phyloP scores from a whole-genome alignment of 2,113 vertebrate species.

The Dasyprocta punctata region DNA sequence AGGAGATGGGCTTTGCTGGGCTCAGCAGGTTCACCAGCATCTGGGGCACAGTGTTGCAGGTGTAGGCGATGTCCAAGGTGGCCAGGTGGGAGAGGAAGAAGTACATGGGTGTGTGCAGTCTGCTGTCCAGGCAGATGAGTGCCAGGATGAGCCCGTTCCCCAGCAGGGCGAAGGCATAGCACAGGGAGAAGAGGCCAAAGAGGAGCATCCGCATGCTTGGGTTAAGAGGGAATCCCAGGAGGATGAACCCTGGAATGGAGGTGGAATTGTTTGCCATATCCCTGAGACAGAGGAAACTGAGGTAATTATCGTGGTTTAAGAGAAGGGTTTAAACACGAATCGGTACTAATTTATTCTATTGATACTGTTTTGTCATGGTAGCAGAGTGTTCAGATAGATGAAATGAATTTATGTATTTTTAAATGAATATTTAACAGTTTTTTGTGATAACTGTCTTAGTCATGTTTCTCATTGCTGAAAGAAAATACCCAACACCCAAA shows the following conservation, averaged over 20 bases:
- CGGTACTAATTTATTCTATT: background rate
- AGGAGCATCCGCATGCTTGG: background rate
- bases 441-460: background rate
- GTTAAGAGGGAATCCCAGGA: slow-evolving; percentile 16
- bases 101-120: slow-evolving; percentile 70
- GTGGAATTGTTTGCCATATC: slow-evolving; percentile 43
- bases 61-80: background rate
- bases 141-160: slow-evolving; percentile 48
- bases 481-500: background rate
- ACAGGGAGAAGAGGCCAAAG: slow-evolving; percentile 28
- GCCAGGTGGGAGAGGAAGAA: slow-evolving; percentile 73
- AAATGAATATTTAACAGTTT: background rate
- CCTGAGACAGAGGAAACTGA: background rate
- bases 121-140: slow-evolving; percentile 7
- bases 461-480: background rate
- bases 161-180: background rate
- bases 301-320: background rate
- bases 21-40: slow-evolving; percentile 61
- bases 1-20: slow-evolving; percentile 41
- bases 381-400: background rate
- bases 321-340: background rate
- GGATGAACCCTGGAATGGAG: slow-evolving; percentile 49
- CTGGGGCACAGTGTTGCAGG: slow-evolving; percentile 51
- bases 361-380: background rate
- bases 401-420: background rate